Evolutionary conservation across 2,113 vertebrate genomes (phyloP).

Genomic region (Galeopterus variegatus): DNA sequence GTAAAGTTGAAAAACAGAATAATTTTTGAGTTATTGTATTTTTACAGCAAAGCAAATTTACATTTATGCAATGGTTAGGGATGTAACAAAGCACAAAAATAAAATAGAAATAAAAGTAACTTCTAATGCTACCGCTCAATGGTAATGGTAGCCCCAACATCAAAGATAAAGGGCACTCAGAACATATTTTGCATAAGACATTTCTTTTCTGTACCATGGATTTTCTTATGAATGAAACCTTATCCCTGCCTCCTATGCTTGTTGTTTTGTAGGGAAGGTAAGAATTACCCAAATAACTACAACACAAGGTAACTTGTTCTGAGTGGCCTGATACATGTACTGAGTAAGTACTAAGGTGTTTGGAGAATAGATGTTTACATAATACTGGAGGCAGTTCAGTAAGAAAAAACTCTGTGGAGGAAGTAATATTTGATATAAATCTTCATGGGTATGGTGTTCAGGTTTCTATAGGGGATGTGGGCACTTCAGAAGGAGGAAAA

Average conservation of each 20-base stretch:
- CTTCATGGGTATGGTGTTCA: background rate
- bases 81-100: background rate
- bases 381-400: background rate
- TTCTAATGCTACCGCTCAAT: background rate
- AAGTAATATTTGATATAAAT: background rate
- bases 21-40: background rate
- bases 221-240: background rate
- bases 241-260: background rate
- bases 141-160: background rate
- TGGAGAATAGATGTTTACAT: background rate
- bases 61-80: background rate
- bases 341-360: background rate
- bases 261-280: background rate
- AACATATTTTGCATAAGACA: background rate
- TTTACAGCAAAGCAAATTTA: background rate
- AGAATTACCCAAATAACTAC: background rate
- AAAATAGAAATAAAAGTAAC: constrained; percentile 25
- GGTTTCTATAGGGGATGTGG: background rate
- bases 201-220: background rate
- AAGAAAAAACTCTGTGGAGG: background rate
- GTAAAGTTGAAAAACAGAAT: background rate
- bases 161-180: background rate
- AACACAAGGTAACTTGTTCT: background rate
- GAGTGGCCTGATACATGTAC: background rate
- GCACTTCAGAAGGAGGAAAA: background rate